Evolutionary conservation across 2,888 invertebrate genomes (phyloP).

Genomic region (Epiperipatus broadwayi): DNA sequence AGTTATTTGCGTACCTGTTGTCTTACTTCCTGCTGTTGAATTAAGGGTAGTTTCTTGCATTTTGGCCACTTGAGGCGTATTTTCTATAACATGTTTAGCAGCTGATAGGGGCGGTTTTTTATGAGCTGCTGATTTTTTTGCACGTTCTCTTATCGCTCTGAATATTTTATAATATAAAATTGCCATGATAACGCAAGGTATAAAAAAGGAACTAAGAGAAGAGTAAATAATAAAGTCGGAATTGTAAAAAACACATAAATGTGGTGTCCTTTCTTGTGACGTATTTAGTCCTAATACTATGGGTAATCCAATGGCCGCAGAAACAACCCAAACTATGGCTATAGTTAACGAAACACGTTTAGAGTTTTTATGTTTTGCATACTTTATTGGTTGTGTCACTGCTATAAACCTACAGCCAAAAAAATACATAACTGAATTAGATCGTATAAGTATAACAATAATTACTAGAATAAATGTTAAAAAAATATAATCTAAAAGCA

Average conservation of each 20-base stretch:
- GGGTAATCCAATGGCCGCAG: constrained; percentile 82
- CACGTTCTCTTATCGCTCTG: too few species aligned
- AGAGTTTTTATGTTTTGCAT: constrained; percentile 94
- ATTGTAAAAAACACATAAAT: constrained; percentile 77
- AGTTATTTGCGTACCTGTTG: background rate
- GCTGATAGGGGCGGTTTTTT: too few species aligned
- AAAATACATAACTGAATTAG: too few species aligned
- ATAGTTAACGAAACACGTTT: constrained; percentile 83
- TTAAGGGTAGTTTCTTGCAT: too few species aligned
- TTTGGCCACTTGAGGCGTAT: too few species aligned
- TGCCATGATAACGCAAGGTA: constrained; percentile 95
- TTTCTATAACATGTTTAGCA: too few species aligned
- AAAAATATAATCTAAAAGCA: too few species aligned
- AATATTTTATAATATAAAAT: constrained; percentile 93
- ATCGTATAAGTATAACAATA: too few species aligned
- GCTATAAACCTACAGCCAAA: constrained; percentile 65
- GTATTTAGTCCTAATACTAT: constrained; percentile 89
- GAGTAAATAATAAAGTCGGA: constrained; percentile 95
- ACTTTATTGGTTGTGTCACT: constrained; percentile 94
- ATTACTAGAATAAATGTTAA: too few species aligned
- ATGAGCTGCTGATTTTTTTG: too few species aligned
- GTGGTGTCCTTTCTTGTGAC: constrained; percentile 56
- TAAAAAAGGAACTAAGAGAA: constrained; percentile 93
- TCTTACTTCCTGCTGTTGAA: too few species aligned
- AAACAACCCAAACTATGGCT: constrained; percentile 83